Base-by-base conservation (phyloP, 1,140 invertebrate species). In the Physella acuta region DNA sequence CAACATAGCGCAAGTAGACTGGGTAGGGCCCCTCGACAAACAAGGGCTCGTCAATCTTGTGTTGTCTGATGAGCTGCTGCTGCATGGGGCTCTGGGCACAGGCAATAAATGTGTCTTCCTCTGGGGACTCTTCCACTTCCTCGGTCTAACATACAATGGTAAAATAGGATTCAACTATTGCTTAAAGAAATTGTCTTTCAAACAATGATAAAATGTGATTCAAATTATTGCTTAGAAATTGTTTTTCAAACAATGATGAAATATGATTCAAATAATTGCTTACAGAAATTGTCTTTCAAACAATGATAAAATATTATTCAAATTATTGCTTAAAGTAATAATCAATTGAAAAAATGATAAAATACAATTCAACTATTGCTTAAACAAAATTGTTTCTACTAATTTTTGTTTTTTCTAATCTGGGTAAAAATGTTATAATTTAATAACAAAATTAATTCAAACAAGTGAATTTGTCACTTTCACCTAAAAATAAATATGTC, bases 71-170 rank as follows among this genome's bases (percentile, higher is more conserved):
- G 28, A 99, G 84, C 44, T 90, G 80, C 70, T 88, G 87, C 82
- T 99, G 97, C 5, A 85, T 84, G 34, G 88, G 88, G 85, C 92
- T 93, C 81, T 95, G 94, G 0, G 90, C 92, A 83, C 92, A 95
- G 0, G 97, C 90, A 72, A 99, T 93, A 94, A 95, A 99, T 0
- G 95, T 97, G 77, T 94, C 89, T 71, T 98, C 95, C 11, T 92
- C 79, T 3, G 92, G 33, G 14, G 70, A 51, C 14, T 66, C 28
- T 51, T 75, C 73, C 49, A 52, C 59, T 31, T 75, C 72, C 14
- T 36, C 30, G 39, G 74, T 75, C 76, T 77, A 63, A 36, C 60
- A 55, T 8, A 44, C 20, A 44, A 44, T 8, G 8, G 20, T 11
- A 44, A 44, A 44, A 44, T 44, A 20, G 39, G 20, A 11, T 44